These are phyloP conservation scores for Micromesistius poutassou DNA, from an alignment of 2,797 vertebrate genomes.

Conservation along the genomic window DNA sequence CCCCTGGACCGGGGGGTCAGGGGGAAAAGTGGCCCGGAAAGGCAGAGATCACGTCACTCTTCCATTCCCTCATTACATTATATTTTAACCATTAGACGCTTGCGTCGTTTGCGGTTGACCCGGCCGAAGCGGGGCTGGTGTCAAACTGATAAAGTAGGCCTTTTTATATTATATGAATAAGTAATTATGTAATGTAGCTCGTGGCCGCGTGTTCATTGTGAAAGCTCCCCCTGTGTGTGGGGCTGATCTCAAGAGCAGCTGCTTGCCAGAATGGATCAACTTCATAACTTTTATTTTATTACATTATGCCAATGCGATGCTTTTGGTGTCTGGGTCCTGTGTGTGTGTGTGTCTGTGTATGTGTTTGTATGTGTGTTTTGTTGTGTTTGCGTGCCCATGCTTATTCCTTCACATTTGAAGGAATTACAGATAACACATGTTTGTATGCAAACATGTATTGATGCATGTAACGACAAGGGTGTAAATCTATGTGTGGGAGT, in stretches of 20 bases:
- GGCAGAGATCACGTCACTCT: conserved; percentile 67
- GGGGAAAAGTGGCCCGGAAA: conserved; percentile 54
- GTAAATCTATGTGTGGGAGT: not conserved
- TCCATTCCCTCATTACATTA: conserved; percentile 54
- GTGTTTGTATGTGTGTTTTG: no score
- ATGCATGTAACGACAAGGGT: not conserved
- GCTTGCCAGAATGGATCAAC: no score
- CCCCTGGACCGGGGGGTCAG: conserved; percentile 61
- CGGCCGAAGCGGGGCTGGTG: conserved; percentile 20
- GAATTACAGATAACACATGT: not conserved
- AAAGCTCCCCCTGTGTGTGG: no score
- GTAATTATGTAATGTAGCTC: conserved; percentile 19
- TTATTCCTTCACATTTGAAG: no score
- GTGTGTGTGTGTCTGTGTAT: no score
- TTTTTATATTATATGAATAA: conserved; percentile 30
- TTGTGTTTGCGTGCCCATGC: no score
- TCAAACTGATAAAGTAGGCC: conserved; percentile 28
- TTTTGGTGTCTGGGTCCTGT: no score
- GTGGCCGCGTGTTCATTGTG: no score
- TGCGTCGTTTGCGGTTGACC: conserved; percentile 40
- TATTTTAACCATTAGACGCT: conserved; percentile 40
- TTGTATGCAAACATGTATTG: not conserved
- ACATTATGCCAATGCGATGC: no score
- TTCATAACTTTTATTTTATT: no score
- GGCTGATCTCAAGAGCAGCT: no score